phyloP scores from a whole-genome alignment of 1,140 invertebrate species.

The Anagrus nilaparvatae region DNA sequence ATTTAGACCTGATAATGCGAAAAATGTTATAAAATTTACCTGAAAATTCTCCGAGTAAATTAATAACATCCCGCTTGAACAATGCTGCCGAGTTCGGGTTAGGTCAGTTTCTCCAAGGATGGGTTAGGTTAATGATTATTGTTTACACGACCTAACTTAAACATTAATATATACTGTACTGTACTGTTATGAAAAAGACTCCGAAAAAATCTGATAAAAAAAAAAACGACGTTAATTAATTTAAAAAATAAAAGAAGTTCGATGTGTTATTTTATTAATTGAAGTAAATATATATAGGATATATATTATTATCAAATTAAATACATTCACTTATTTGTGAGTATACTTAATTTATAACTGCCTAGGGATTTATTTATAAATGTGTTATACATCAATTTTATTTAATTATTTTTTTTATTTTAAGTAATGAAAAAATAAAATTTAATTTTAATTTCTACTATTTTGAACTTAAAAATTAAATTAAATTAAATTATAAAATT shows the following conservation, averaged over 20 bases:
- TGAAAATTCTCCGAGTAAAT: not conserved
- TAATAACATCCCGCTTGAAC: no score
- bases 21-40: not conserved
- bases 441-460: no score
- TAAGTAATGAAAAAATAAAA: no score
- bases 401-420: slow-evolving; percentile 18
- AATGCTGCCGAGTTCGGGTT: no score
- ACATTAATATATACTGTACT: not conserved
- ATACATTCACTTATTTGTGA: slow-evolving; percentile 1
- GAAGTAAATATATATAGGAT: not conserved
- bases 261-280: not conserved
- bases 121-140: not conserved
- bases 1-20: not conserved
- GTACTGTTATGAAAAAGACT: not conserved
- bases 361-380: not conserved
- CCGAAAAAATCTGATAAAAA: not conserved
- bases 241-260: not conserved
- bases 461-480: no score
- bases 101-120: no score
- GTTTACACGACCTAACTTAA: not conserved
- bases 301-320: not conserved
- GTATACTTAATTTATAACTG: slow-evolving; percentile 1
- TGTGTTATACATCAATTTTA: slow-evolving; percentile 24
- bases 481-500: no score
- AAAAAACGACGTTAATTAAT: not conserved